Evolutionary conservation across 1,140 invertebrate species (phyloP), one percentile per base, ranked within the genome.

Genomic region (Drosophila suzukii): DNA sequence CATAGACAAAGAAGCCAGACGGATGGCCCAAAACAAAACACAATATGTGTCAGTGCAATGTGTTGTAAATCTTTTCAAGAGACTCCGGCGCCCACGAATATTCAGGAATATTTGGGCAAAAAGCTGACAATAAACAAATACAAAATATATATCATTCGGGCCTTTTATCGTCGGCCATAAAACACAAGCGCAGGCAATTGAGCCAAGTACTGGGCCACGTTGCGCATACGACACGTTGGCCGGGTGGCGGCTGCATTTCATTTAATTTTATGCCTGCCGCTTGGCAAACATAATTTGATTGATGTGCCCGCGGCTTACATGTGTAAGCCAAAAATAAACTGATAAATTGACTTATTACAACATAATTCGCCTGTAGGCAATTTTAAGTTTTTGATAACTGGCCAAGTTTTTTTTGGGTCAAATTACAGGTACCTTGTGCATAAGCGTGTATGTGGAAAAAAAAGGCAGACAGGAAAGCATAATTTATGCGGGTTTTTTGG

Each of bases 31-130:
- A 65, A 59, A 20, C 20, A 20, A 20, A 20, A 27, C 27, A 27
- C 75, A 77, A 84, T 81, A 81, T 88, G 76, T 83, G 83, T 80
- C 83, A 83, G 63, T 75, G 60, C 82, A 88, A 89, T 88, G 76
- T 88, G 84, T 63, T 65, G 67, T 80, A 78, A 61, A 82, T 78
- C 84, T 72, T 80, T 89, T 78, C 53, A 73, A 88, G 71, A 58
- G 70, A 57, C 44, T 36, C 46, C 39, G 8, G 6, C 13, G 46
- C 13, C 30, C n/a, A 11, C 34, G 12, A n/a, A 11, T 20, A 27
- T 27, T 36, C 34, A 11, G n/a, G 6, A 38, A 34, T 20, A 2
- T 46, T 20, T 1, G 8, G 7, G 2, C 15, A 46, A 20, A 20
- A 20, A 24, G 17, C 17, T 11, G 17, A 20, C 43, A 66, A 54